Base-by-base conservation (phyloP, 1,140 invertebrate species). In the Charaxes varanes region DNA sequence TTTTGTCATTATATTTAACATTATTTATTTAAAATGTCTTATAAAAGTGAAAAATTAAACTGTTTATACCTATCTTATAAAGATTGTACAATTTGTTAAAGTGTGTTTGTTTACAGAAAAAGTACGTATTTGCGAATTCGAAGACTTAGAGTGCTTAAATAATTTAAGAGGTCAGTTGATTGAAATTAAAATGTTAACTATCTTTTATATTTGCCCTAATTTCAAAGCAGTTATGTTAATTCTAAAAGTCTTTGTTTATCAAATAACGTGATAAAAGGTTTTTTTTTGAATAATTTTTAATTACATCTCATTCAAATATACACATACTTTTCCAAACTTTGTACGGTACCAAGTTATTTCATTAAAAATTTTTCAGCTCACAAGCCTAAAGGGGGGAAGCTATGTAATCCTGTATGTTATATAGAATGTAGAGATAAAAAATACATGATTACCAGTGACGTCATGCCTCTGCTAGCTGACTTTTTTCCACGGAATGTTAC, bases 351-450 rank as follows among this genome's bases (percentile, higher is more conserved):
- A 22, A 7, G 15, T 12, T 14, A 22, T 4, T n/a, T 14, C 8
- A n/a, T 10, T 38, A 14, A 19, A n/a, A 13, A 15, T 23, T 18
- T 11, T 13, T 12, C 8, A 53, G 50, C 35, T 19, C 14, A 19
- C 8, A 42, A 14, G 10, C 8, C 26, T 8, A n/a, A 7, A 11
- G 42, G 38, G 3, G 33, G 48, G 11, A 49, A 42, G 34, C 16
- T 38, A 0, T 79, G 74, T 35, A 27, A 55, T 0, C 67, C 69
- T 0, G 11, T 49, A 0, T 80, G 76, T 32, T 66, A 64, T 18
- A 48, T 62, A 13, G 72, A 80, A 22, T 80, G 76, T 27, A 49
- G 59, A 0, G 76, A 80, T 21, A 69, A 80, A 46, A 49, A 55
- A 6, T 80, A 77, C 21, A 45, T 28, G 1, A 52, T 65, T 2